A percentile compares a stretch with the other conserved stretches of the same genome.
Evolutionary conservation across 2,797 vertebrate genomes (phyloP).

Genomic region (Cryptoblepharus egeriae): DNA sequence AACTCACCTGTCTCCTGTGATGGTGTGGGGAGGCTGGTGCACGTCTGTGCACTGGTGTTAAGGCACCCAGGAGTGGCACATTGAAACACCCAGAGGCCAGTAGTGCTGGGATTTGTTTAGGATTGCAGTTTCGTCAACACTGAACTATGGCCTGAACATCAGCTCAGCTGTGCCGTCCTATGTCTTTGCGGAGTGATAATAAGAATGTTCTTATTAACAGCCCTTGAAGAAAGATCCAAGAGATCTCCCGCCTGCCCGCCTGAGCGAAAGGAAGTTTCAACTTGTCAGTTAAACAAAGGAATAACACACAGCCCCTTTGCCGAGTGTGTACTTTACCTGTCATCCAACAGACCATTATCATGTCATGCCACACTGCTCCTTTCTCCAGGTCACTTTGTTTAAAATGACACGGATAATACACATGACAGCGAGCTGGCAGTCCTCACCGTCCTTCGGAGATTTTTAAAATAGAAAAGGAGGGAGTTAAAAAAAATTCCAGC

Average conservation of each 20-base stretch:
- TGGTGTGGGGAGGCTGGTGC: too few species aligned
- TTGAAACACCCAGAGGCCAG: too few species aligned
- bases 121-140: too few species aligned
- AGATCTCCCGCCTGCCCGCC: slow-evolving; percentile 66
- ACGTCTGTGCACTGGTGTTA: too few species aligned
- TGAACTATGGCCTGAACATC: too few species aligned
- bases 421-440: slow-evolving; percentile 86
- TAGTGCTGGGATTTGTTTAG: too few species aligned
- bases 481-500: slow-evolving; percentile 71
- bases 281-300: slow-evolving; percentile 83
- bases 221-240: slow-evolving; percentile 69
- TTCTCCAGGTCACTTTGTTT: slow-evolving; percentile 91
- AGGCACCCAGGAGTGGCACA: too few species aligned
- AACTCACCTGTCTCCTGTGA: too few species aligned
- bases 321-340: slow-evolving; percentile 84
- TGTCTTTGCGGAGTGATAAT: too few species aligned
- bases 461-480: neutral
- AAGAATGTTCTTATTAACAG: neutral
- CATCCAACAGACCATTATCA: slow-evolving; percentile 88
- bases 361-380: slow-evolving; percentile 83
- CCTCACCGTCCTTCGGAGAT: slow-evolving; percentile 85
- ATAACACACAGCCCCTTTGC: slow-evolving; percentile 75
- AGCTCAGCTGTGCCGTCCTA: too few species aligned
- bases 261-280: slow-evolving; percentile 73
- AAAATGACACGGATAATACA: slow-evolving; percentile 88